These are phyloP conservation scores for Chromoteleia sp. DNA, from an alignment of 2,888 invertebrate species.

Conservation along the genomic window DNA sequence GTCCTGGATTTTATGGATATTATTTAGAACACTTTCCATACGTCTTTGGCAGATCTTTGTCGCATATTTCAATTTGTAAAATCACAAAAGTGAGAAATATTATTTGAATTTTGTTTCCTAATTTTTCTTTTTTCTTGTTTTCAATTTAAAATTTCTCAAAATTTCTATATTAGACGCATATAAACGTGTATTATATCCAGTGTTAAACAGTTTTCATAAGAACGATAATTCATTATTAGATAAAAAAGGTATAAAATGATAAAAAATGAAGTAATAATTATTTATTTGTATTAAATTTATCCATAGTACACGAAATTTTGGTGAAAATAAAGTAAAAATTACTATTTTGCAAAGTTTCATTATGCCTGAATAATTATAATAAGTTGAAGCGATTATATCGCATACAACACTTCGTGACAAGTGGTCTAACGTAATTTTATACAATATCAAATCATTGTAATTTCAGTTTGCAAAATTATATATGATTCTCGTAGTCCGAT, in stretches of 20 bases:
- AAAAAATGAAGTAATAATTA: too few species aligned
- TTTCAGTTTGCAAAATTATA: conserved; percentile 18
- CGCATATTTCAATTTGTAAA: conserved; percentile 6
- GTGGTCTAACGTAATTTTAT: conserved; percentile 19
- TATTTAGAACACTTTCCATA: conserved; percentile 3
- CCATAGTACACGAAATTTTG: neutral
- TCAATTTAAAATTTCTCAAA: neutral
- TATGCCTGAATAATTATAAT: neutral
- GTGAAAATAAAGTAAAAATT: neutral
- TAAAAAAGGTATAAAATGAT: too few species aligned
- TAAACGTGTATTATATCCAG: too few species aligned
- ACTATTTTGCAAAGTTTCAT: neutral
- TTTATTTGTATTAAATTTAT: too few species aligned
- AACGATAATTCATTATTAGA: too few species aligned
- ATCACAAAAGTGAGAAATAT: neutral
- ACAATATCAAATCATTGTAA: conserved; percentile 2
- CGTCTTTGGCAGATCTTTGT: conserved; percentile 9
- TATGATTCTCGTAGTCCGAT: neutral
- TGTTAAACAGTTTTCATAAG: too few species aligned
- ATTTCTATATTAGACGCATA: too few species aligned
- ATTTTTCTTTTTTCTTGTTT: too few species aligned
- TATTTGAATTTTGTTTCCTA: conserved; percentile 1
- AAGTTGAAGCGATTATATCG: neutral
- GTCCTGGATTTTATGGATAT: conserved; percentile 1
- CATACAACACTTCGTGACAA: conserved; percentile 20